Percentiles rank a stretch among this genome's conserved stretches.
phyloP scores from a whole-genome alignment of 2,797 vertebrate species.

The Meriones psammophilus region DNA sequence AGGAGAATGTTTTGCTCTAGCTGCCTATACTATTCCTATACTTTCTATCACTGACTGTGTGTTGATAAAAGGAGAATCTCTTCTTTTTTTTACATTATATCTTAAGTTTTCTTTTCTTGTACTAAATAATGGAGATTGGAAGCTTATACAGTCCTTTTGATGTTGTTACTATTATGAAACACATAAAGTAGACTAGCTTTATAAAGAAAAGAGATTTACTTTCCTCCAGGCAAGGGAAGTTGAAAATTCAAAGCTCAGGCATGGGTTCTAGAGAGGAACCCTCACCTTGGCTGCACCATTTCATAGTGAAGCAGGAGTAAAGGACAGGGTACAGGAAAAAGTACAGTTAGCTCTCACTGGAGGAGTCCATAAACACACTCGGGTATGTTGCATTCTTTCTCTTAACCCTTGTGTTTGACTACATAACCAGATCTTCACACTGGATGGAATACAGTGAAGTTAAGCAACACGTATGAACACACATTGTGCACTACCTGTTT shows the following conservation, averaged over 20 bases:
- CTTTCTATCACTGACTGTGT: background rate
- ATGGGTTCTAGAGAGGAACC: background rate
- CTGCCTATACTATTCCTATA: background rate
- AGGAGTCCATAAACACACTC: background rate
- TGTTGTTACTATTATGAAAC: background rate
- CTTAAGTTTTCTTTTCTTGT: background rate
- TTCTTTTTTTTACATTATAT: slow-evolving; percentile 3
- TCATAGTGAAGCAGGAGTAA: background rate
- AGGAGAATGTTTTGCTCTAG: background rate
- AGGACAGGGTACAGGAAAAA: too few species aligned
- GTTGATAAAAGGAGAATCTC: background rate
- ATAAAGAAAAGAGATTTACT: background rate
- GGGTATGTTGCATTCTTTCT: background rate
- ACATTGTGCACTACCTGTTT: background rate
- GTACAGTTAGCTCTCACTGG: background rate
- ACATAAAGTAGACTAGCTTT: background rate
- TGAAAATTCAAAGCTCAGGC: background rate
- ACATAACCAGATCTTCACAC: background rate
- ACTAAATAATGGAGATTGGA: background rate
- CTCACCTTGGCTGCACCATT: background rate
- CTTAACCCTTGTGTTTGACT: background rate
- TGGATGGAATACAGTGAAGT: background rate
- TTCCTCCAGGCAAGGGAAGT: background rate
- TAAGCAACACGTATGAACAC: background rate
- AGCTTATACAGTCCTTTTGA: background rate